phyloP scores from a whole-genome alignment of 2,113 vertebrate species.

The Brachyhypopomus gauderio region DNA sequence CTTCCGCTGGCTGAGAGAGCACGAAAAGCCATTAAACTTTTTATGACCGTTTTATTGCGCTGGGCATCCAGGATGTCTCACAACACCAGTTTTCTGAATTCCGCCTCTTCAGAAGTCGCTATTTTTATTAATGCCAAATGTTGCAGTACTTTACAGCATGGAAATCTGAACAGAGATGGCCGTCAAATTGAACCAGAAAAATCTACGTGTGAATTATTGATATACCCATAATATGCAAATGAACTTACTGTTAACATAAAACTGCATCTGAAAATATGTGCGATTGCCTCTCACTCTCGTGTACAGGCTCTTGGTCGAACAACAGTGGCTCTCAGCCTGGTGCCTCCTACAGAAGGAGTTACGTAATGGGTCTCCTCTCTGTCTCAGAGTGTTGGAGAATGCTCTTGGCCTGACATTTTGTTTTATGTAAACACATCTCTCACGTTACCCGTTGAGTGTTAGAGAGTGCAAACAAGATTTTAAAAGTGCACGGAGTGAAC shows the following conservation, averaged over 20 bases:
- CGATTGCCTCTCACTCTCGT: not conserved
- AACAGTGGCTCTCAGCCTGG: slow-evolving; percentile 5
- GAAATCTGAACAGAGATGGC: not conserved
- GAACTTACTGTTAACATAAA: not conserved
- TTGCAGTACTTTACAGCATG: not conserved
- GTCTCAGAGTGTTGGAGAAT: slow-evolving; percentile 16
- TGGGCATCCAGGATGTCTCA: no score
- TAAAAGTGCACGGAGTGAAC: not conserved
- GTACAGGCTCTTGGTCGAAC: slow-evolving; percentile 7
- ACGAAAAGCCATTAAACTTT: not conserved
- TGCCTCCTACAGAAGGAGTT: slow-evolving; percentile 32
- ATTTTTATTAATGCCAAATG: no score
- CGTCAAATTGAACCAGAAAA: not conserved
- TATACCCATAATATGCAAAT: not conserved
- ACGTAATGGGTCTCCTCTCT: slow-evolving; percentile 33
- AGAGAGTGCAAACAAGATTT: not conserved
- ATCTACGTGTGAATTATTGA: not conserved
- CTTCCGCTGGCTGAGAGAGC: not conserved
- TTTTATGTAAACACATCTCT: slow-evolving; percentile 40
- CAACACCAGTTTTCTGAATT: no score
- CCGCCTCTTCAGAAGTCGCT: no score
- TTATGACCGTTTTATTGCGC: not conserved
- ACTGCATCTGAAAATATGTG: not conserved
- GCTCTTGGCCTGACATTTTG: slow-evolving; percentile 15
- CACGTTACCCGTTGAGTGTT: slow-evolving; percentile 1